A percentile compares a stretch with the other conserved stretches of the same genome.
phyloP scores from a whole-genome alignment of 1,140 invertebrate genomes.

The Atopsyche davidsoni region DNA sequence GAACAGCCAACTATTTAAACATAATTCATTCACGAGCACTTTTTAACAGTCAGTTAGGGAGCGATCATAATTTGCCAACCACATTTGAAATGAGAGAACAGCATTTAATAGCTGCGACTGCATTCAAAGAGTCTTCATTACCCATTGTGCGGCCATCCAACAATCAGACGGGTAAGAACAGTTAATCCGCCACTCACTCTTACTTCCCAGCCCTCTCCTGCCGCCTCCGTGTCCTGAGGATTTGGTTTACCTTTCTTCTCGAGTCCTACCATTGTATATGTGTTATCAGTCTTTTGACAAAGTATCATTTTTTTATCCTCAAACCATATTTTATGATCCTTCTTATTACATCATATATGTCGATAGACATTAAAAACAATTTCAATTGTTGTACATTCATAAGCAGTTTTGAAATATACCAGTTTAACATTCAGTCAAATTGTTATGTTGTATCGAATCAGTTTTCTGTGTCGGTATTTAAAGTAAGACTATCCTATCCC shows the following conservation, averaged over 20 bases:
- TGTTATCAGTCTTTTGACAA: too few relatives aligned
- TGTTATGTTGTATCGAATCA: conserved; percentile 1
- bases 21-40: neutral
- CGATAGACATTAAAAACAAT: too few relatives aligned
- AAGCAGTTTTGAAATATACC: too few relatives aligned
- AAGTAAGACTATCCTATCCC: too few relatives aligned
- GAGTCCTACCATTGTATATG: too few relatives aligned
- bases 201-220: neutral
- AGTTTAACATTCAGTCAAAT: neutral
- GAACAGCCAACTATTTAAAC: conserved; percentile 5
- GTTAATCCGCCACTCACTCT: conserved; percentile 34
- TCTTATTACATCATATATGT: too few relatives aligned
- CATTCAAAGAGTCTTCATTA: conserved; percentile 32
- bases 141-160: conserved; percentile 39
- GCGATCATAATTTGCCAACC: conserved; percentile 23
- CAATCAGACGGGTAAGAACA: conserved; percentile 56
- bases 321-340: too few relatives aligned
- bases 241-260: conserved; percentile 23
- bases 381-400: too few relatives aligned
- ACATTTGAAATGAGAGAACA: conserved; percentile 36
- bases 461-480: too few relatives aligned
- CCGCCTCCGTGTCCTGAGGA: conserved; percentile 20
- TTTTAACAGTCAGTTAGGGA: conserved; percentile 12
- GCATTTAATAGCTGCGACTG: conserved; percentile 31
- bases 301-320: too few relatives aligned